These are phyloP conservation scores for Melierax canorus DNA, from an alignment of 2,113 vertebrate species.

Conservation along the genomic window DNA sequence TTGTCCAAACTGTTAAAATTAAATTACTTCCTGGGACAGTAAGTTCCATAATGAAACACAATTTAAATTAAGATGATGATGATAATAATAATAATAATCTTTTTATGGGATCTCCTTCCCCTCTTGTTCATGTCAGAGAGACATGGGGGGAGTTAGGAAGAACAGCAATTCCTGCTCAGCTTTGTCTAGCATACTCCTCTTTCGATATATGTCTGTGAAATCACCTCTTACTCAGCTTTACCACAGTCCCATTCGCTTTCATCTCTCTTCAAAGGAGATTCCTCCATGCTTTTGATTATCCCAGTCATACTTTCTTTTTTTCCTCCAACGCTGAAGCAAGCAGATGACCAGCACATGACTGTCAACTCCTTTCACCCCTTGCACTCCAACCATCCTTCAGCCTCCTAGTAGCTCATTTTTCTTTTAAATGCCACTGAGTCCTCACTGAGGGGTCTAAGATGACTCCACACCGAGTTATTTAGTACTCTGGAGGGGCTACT, in stretches of 20 bases:
- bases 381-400: not conserved
- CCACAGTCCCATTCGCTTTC: not conserved
- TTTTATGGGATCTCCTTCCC: not conserved
- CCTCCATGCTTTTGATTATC: conserved; percentile 38
- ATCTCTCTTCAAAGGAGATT: conserved; percentile 46
- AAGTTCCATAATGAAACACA: not conserved
- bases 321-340: not conserved
- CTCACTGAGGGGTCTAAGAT: not conserved
- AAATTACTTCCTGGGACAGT: not conserved
- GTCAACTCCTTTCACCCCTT: not conserved
- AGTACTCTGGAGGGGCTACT: not conserved
- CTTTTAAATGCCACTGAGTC: not conserved
- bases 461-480: not conserved
- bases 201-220: not conserved
- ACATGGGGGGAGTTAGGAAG: not conserved
- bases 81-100: not conserved
- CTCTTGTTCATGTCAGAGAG: not conserved
- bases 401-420: not conserved
- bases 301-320: conserved; percentile 21
- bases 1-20: not conserved
- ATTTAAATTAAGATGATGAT: not conserved
- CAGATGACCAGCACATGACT: conserved; percentile 24
- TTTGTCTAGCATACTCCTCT: not conserved
- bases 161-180: not conserved
- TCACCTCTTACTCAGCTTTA: conserved; percentile 40